These are phyloP conservation scores for Aporophyla nigra DNA, from an alignment of 2,888 invertebrate genomes.

Conservation along the genomic window DNA sequence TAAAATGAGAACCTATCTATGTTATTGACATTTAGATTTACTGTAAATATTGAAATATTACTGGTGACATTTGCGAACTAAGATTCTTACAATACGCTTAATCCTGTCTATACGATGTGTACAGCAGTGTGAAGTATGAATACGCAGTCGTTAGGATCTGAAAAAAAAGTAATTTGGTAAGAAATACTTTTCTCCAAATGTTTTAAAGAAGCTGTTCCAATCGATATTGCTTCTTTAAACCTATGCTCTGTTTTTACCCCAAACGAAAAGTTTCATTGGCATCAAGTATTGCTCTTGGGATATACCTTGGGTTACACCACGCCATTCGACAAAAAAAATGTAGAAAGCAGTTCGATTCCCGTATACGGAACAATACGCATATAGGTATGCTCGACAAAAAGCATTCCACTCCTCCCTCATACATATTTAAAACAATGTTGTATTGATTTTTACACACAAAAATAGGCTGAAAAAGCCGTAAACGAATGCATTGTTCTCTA, in stretches of 20 bases:
- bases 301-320: background rate
- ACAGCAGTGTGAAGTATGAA: conserved; percentile 83
- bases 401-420: background rate
- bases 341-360: background rate
- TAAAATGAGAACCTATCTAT: background rate
- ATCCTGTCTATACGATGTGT: conserved; percentile 78
- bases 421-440: background rate
- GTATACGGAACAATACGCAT: background rate
- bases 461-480: background rate
- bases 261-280: background rate
- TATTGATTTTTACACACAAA: background rate
- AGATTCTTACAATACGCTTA: conserved; percentile 36
- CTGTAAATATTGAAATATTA: background rate
- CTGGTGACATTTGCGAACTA: background rate
- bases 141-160: conserved; percentile 84
- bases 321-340: background rate
- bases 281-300: background rate
- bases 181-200: background rate
- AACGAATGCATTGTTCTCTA: background rate
- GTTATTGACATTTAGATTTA: background rate
- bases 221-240: background rate
- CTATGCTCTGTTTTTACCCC: background rate
- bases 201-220: background rate
- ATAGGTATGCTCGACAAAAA: background rate
- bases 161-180: conserved; percentile 59